Evolutionary conservation across 1,140 invertebrate genomes (phyloP), one percentile per base, ranked within the genome.

Genomic region (Sarcophaga peregrina): DNA sequence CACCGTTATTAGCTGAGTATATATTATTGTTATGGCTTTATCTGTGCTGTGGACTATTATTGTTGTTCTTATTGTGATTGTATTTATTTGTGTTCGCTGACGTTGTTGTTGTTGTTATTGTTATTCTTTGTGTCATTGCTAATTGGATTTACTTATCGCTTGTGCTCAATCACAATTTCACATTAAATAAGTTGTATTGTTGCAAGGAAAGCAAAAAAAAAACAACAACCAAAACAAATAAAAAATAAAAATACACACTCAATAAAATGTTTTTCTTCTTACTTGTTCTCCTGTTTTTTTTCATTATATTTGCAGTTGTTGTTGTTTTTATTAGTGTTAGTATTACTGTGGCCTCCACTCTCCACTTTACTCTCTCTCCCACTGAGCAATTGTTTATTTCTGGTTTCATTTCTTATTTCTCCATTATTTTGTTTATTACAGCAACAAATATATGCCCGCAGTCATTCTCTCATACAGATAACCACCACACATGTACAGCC

Each of bases 61-160:
- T 15, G 54, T 58, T 58, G n/a, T 58, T 80, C 25, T 37, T 37
- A 37, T 37, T 37, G 1, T 37, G 25, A 37, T 37, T 37, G 25
- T 37, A 37, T 37, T 37, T 37, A 37, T 37, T 37, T 1, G 1
- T 37, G 25, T 37, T 37, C n/a, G n/a, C n/a, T n/a, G n/a, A n/a
- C n/a, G 25, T 37, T 37, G 25, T 37, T 37, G 25, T 37, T 37
- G 25, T 37, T 37, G 25, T 37, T 37, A 2, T 37, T 37, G 25
- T 37, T 37, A 37, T 80, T 50, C 47, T 52, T 74, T 74, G 74
- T 48, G 74, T 46, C 78, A 80, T 37, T 37, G 72, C 83, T 83
- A 83, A 83, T 83, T 83, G 83, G 83, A 83, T 83, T 50, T 74
- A 75, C 83, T 83, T 83, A 83, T 83, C 83, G 68, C 74, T 75